Conservation (phyloP, 2,888 invertebrate genomes). For the Synanthedon myopaeformis region DNA sequence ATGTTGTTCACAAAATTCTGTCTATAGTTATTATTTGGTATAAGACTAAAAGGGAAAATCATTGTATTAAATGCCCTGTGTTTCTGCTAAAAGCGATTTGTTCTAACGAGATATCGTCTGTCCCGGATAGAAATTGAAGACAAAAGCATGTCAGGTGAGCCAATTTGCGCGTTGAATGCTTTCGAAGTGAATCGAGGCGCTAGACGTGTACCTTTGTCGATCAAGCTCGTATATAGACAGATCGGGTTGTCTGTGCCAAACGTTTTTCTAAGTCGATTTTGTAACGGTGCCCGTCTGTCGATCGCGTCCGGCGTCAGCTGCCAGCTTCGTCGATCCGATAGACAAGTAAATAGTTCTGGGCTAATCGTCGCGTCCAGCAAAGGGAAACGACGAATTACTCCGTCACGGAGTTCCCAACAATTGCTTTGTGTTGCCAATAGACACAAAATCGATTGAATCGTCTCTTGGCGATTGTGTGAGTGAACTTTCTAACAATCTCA, state of each 20-base stretch:
- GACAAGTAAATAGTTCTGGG: conserved; percentile 67
- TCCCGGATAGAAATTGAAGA: conserved; percentile 13
- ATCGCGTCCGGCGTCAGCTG: conserved; percentile 60
- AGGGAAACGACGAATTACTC: conserved; percentile 66
- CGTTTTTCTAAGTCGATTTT: conserved; percentile 66
- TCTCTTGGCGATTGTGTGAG: not conserved
- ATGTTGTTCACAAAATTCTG: no score
- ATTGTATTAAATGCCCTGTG: not conserved
- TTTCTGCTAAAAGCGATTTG: not conserved
- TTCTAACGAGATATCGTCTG: not conserved
- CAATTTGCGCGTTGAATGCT: conserved; percentile 19
- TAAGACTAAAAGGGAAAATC: not conserved
- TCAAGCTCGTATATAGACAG: conserved; percentile 28
- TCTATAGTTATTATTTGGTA: no score
- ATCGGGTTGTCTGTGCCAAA: conserved; percentile 45
- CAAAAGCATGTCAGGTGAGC: conserved; percentile 24
- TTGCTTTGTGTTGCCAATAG: conserved; percentile 57
- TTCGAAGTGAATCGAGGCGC: conserved; percentile 30
- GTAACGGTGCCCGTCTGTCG: conserved; percentile 62
- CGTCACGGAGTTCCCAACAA: conserved; percentile 58
- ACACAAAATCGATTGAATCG: conserved; percentile 29
- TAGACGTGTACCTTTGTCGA: conserved; percentile 28
- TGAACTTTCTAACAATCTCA: not conserved
- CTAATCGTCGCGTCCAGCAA: conserved; percentile 63
- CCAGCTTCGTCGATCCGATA: conserved; percentile 51